These are phyloP conservation scores for Uropetala carovei DNA, from an alignment of 2,888 invertebrate genomes.

Conservation along the genomic window DNA sequence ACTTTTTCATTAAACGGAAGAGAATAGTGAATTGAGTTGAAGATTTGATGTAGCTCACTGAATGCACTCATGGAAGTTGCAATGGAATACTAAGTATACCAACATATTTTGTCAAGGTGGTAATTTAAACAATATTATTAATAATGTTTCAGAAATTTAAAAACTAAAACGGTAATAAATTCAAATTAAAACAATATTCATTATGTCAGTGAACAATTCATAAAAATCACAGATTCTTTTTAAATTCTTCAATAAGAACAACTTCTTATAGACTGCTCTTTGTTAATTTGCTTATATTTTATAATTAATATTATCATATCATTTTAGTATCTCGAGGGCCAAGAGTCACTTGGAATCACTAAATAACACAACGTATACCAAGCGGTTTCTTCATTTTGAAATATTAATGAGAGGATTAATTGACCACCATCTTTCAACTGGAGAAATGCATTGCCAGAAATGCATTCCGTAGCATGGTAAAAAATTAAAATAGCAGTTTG, in stretches of 20 bases:
- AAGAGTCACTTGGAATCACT: slow-evolving; percentile 1
- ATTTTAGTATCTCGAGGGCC: background rate
- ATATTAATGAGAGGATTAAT: background rate
- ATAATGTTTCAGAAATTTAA: slow-evolving; percentile 41
- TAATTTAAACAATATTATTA: background rate
- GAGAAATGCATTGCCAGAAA: background rate
- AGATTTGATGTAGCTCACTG: background rate
- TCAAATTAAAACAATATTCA: background rate
- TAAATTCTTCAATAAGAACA: slow-evolving; percentile 34
- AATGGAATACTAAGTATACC: slow-evolving; percentile 9
- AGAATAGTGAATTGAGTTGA: no score
- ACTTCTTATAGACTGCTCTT: slow-evolving; percentile 51
- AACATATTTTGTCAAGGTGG: background rate
- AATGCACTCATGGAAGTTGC: slow-evolving; percentile 35
- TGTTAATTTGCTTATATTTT: background rate
- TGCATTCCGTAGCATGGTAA: no score
- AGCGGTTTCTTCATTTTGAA: background rate
- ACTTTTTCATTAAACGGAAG: no score
- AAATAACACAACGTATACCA: background rate
- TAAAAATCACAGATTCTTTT: slow-evolving; percentile 64
- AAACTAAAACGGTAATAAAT: background rate
- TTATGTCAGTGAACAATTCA: slow-evolving; percentile 46
- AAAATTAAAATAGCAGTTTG: no score
- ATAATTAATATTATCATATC: background rate
- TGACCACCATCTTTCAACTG: background rate